A percentile compares a stretch with the other conserved stretches of the same genome.
phyloP scores from a whole-genome alignment of 2,797 vertebrate genomes.

The Macropodus opercularis region DNA sequence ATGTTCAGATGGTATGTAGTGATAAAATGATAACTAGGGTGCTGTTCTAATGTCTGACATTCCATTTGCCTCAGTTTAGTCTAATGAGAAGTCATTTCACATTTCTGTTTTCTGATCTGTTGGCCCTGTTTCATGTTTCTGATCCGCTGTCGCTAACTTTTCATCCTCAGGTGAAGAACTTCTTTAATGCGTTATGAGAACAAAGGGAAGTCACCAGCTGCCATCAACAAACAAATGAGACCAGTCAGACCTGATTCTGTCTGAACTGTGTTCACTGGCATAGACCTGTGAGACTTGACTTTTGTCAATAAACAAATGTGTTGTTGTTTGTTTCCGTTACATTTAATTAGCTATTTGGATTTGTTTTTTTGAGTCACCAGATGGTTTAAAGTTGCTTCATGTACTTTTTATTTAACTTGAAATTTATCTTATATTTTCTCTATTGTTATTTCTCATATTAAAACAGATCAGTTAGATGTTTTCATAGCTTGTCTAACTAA shows the following conservation, averaged over 20 bases:
- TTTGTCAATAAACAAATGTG: background rate
- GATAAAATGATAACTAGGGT: conserved; percentile 38
- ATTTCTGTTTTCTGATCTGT: background rate
- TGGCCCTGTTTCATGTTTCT: conserved; percentile 19
- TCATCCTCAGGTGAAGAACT: conserved; percentile 72
- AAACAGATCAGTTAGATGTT: background rate
- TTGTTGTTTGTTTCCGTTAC: background rate
- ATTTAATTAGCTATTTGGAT: conserved; percentile 3
- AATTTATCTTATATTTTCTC: background rate
- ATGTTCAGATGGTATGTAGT: background rate
- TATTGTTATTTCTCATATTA: background rate
- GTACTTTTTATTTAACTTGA: background rate
- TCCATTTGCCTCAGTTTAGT: background rate
- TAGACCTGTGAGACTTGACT: background rate
- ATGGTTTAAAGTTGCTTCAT: background rate
- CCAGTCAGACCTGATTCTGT: conserved; percentile 17
- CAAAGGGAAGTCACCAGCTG: background rate
- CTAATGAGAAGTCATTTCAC: background rate
- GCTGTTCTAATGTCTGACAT: background rate
- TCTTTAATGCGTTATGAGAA: conserved; percentile 71
- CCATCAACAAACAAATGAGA: conserved; percentile 4
- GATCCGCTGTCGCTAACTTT: conserved; percentile 18
- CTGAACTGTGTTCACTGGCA: conserved; percentile 2
- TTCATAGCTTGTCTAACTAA: conserved; percentile 19
- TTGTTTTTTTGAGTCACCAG: background rate